Evolutionary conservation across 2,113 vertebrate genomes (phyloP).

Genomic region (Pongo pygmaeus): DNA sequence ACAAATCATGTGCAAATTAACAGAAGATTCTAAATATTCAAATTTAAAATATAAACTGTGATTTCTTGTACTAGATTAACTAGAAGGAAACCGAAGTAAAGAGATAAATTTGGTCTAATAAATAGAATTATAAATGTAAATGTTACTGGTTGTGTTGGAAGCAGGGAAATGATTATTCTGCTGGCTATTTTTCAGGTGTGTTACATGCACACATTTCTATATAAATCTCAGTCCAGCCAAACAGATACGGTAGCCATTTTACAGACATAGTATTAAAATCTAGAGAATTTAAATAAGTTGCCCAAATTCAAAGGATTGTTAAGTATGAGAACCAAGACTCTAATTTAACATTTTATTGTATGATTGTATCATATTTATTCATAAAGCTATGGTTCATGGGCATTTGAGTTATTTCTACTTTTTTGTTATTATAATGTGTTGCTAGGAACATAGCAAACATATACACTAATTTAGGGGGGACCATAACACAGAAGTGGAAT

Average conservation of each 20-base stretch:
- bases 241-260: not conserved
- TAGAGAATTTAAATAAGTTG: not conserved
- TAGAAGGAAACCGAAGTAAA: not conserved
- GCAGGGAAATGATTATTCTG: fast-evolving
- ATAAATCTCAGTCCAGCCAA: not conserved
- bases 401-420: not conserved
- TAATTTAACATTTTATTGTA: not conserved
- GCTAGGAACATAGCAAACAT: not conserved
- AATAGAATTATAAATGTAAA: not conserved
- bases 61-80: not conserved
- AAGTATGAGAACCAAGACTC: not conserved
- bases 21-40: not conserved
- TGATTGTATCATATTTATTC: not conserved
- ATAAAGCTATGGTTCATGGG: not conserved
- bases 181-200: too few relatives aligned
- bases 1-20: fast-evolving
- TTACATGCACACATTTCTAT: not conserved
- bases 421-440: not conserved
- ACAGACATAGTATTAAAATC: not conserved
- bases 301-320: not conserved
- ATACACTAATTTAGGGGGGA: not conserved
- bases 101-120: not conserved
- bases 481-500: not conserved
- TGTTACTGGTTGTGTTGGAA: fast-evolving
- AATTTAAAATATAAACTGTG: not conserved